phyloP scores from a whole-genome alignment of 2,113 vertebrate genomes.

The Serinus canaria region DNA sequence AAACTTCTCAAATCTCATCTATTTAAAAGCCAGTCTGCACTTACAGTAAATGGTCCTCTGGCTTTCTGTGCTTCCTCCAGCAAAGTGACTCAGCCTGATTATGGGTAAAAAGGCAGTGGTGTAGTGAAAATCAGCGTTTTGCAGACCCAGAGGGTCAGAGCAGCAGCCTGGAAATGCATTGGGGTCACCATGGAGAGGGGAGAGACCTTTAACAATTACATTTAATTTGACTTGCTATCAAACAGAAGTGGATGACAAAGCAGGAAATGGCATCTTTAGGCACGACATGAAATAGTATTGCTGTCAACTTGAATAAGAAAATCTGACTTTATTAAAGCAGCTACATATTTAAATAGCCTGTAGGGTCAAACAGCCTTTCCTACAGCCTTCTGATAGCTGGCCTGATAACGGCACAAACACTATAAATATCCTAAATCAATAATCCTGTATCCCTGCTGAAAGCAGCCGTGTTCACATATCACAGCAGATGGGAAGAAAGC shows the following conservation, averaged over 20 bases:
- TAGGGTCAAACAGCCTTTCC: slow-evolving; percentile 30
- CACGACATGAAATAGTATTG: slow-evolving; percentile 53
- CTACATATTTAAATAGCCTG: not conserved
- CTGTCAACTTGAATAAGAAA: slow-evolving; percentile 57
- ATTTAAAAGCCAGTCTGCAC: not conserved
- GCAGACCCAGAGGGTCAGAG: slow-evolving; percentile 40
- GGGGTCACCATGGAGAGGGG: slow-evolving; percentile 15
- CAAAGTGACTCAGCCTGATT: slow-evolving; percentile 11
- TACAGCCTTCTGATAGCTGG: slow-evolving; percentile 10
- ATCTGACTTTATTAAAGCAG: not conserved
- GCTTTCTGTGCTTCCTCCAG: slow-evolving; percentile 17
- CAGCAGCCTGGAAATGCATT: slow-evolving; percentile 32
- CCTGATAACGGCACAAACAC: slow-evolving; percentile 19
- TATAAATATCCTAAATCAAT: slow-evolving; percentile 60
- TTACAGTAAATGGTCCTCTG: not conserved
- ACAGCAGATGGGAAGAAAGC: slow-evolving; percentile 68
- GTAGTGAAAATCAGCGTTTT: slow-evolving; percentile 31
- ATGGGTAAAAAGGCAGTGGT: not conserved
- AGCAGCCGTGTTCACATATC: slow-evolving; percentile 14
- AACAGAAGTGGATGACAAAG: slow-evolving; percentile 38
- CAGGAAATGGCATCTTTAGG: slow-evolving; percentile 65
- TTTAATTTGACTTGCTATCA: slow-evolving; percentile 60
- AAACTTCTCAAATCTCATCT: not conserved
- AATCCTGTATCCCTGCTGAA: slow-evolving; percentile 22
- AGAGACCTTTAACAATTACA: not conserved